Base-by-base conservation (phyloP, 2,113 vertebrate genomes). In the Phoenicopterus ruber region DNA sequence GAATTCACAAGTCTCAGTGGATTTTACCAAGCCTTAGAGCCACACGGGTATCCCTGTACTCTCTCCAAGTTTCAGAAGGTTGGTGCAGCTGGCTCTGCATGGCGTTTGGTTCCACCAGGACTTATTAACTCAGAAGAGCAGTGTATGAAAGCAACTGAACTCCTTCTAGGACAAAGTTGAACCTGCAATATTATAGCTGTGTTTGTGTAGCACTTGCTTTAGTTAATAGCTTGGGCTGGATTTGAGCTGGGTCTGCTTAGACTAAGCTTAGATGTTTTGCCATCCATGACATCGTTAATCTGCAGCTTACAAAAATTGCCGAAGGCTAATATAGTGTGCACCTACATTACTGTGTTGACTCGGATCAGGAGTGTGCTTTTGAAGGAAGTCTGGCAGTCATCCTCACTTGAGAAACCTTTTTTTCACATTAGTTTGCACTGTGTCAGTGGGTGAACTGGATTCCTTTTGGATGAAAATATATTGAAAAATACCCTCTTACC, bases 101-200 rank as follows among this genome's bases (percentile, higher is more conserved):
- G 44, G 44, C 1, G 0, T 58, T 93, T 89, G n/a, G 12, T 84
- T 94, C 70, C 15, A 20, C 7, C 24, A 76, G 81, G 52, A 44
- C 25, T 52, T 59, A 70, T 0, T 78, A 69, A 72, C 46, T 81
- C 52, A 34, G 69, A 66, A 81, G 17, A 79, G 47, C 16, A 22
- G 10, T 31, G 29, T 76, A 15, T 49, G 59, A 89, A 82, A 82
- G 59, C 77, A 76, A 1, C 59, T 34, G 21, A 93, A 57, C 13
- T 87, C 55, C 54, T 79, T 76, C 31, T 83, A 66, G 88, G 88
- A 59, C 72, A 81, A 78, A 94, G 83, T 31, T 94, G 72, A 87
- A 63, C 38, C 10, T 91, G 49, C 62, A 82, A 57, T 72, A 49
- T 76, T 93, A 44, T 61, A 69, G 44, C 47, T 52, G 42, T 70